phyloP scores from a whole-genome alignment of 2,797 vertebrate species.

The Tarsius wallacei region DNA sequence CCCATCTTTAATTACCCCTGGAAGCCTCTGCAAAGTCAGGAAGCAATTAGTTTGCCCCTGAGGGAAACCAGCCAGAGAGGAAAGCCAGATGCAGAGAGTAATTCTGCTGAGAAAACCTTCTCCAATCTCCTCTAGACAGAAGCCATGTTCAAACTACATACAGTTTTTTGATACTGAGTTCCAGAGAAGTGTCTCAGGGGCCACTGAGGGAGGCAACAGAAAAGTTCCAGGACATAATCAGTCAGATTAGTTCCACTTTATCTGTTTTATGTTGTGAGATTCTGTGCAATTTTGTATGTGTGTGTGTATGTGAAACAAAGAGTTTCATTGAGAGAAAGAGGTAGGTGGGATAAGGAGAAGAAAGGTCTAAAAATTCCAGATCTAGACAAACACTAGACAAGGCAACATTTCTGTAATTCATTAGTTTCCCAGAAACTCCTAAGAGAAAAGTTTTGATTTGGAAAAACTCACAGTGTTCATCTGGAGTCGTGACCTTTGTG shows the following conservation, averaged over 20 bases:
- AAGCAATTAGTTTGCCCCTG: background rate
- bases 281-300: background rate
- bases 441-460: background rate
- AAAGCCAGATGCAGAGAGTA: background rate
- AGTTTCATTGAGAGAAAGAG: background rate
- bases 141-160: background rate
- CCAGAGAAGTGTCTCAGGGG: background rate
- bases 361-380: background rate
- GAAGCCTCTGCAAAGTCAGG: background rate
- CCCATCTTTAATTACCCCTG: rapidly evolving
- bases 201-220: background rate
- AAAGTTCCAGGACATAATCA: background rate
- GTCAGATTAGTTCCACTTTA: background rate
- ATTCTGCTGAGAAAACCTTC: background rate
- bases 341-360: background rate
- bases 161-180: background rate
- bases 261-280: background rate
- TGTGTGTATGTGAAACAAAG: background rate
- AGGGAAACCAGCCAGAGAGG: background rate
- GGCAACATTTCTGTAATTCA: background rate
- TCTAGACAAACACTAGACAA: background rate
- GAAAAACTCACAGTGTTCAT: slow-evolving; percentile 86
- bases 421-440: background rate
- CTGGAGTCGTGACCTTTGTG: slow-evolving; percentile 71
- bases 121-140: background rate